Base-by-base conservation (phyloP, 2,113 vertebrate species). In the Macrotis lagotis region DNA sequence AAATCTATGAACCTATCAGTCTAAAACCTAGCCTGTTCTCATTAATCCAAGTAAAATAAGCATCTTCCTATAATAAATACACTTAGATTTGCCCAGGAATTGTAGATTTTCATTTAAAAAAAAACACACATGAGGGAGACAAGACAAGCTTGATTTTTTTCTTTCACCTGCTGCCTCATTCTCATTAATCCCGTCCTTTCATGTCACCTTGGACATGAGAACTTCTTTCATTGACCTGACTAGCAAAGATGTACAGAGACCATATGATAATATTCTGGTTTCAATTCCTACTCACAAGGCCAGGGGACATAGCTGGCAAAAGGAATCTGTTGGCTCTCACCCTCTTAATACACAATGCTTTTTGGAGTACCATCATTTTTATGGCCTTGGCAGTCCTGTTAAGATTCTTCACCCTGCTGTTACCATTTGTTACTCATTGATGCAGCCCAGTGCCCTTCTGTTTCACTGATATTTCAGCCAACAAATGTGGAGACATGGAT, bases 21-120 rank as follows among this genome's bases (percentile, higher is more conserved):
- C 52, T 53, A 66, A 37, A 66, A 66, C 26, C 52, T 53, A 53
- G 25, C 47, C 90, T 59, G 53, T 91, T 55, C 92, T 93, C 51
- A 52, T 22, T 51, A n/a, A 0, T 83, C 90, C 31, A 16, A 55
- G 91, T 90, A 95, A 28, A 44, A 92, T 93, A 51, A 92, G 2
- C 26, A 90, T 52, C 95, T 97, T n/a, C 31, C 74, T 88, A 91
- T n/a, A 90, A 52, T 37, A 52, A 59, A 93, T 51, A 48, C 47
- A 66, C 51, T 88, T 55, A 89, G 12, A 89, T 94, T 52, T 94
- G 37, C 74, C 52, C 66, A 91, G 91, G 11, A 88, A 59, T 11
- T 90, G 90, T 19, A 51, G 24, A 91, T 51, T 2, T 51, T 48
- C 91, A 93, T 92, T 47, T 90, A n/a, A 88, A 89, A 16, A 49